Evolutionary conservation across 1,140 invertebrate species (phyloP), one percentile per base, ranked within the genome.

Genomic region (Panagrolaimus sp.): DNA sequence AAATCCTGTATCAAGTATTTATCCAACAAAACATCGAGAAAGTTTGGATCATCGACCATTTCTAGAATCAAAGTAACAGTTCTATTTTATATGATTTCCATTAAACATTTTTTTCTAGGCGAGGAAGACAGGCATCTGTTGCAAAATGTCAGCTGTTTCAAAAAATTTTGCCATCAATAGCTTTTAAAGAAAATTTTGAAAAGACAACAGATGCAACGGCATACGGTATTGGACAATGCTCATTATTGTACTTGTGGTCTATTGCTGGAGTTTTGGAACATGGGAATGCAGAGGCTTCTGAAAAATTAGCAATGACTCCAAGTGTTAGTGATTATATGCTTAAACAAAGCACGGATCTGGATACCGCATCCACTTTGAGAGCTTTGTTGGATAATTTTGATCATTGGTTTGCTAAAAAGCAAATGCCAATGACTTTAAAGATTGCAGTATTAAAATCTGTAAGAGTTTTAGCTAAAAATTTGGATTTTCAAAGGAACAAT

Each of bases 281-380:
- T 13, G 51, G 51, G n/a, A 25, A 20, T 57, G 51, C 51, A 57
- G 20, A 20, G 11, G 51, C 51, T 57, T 11, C 20, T 9, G 31
- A 38, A 38, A 38, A 38, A 38, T 38, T 38, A 38, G 31, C 31
- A 38, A 20, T 57, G 20, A 20, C 20, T 11, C 51, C 20, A 57
- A 57, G 51, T 57, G 51, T 57, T 16, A 57, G 51, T 27, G 51
- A 57, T 57, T 57, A 57, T 16, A 57, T 57, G 51, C 51, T 57
- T 11, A 57, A 25, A 27, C 51, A 57, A 16, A 57, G 51, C 20
- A 57, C 51, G 0, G 51, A 57, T 57, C n/a, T 57, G 9, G 51
- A 57, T 27, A 57, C 51, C 14, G 51, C 51, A 9, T 25, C 20
- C 11, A 57, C 51, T n/a, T 57, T 57, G 51, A 57, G 51, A 13